These are phyloP conservation scores for Drosophila busckii DNA, from an alignment of 1,140 invertebrate genomes.

Conservation along the genomic window DNA sequence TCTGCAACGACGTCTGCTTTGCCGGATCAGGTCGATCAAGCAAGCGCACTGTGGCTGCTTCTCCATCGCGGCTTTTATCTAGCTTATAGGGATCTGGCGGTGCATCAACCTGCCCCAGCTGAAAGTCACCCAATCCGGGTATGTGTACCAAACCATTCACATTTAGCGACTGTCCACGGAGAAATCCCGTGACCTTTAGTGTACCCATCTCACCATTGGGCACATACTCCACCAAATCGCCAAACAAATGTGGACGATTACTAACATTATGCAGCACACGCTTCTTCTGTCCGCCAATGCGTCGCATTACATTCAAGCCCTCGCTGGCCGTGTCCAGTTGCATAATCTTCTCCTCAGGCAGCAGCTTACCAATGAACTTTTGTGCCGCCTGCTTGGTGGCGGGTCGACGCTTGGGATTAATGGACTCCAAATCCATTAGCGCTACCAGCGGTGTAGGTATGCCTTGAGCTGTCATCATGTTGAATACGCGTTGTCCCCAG, in stretches of 20 bases:
- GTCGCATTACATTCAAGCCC: constrained; percentile 88
- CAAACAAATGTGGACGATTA: constrained; percentile 88
- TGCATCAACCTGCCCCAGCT: constrained; percentile 90
- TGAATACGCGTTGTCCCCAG: constrained; percentile 87
- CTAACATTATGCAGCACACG: constrained; percentile 86
- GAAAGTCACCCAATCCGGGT: constrained; percentile 94
- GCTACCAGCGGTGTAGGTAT: constrained; percentile 88
- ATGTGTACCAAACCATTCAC: constrained; percentile 95
- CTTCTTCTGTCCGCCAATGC: constrained; percentile 90
- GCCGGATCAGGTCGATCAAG: constrained; percentile 84
- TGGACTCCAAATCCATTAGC: constrained; percentile 86
- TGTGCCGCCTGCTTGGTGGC: constrained; percentile 87
- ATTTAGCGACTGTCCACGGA: constrained; percentile 88
- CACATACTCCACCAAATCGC: constrained; percentile 88
- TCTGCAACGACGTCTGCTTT: constrained; percentile 87
- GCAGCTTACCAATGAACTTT: constrained; percentile 87
- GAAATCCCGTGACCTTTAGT: constrained; percentile 91
- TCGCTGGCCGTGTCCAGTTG: constrained; percentile 87
- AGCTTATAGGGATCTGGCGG: constrained; percentile 87
- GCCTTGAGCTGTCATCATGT: constrained; percentile 88
- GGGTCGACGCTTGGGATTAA: constrained; percentile 86
- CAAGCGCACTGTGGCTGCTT: constrained; percentile 78
- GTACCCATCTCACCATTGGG: constrained; percentile 83
- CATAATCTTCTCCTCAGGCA: constrained; percentile 91
- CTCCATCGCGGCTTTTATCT: constrained; percentile 79